Evolutionary conservation across 2,797 vertebrate genomes (phyloP), one percentile per base, ranked within the genome.

Genomic region (Adrianichthys oophorus): DNA sequence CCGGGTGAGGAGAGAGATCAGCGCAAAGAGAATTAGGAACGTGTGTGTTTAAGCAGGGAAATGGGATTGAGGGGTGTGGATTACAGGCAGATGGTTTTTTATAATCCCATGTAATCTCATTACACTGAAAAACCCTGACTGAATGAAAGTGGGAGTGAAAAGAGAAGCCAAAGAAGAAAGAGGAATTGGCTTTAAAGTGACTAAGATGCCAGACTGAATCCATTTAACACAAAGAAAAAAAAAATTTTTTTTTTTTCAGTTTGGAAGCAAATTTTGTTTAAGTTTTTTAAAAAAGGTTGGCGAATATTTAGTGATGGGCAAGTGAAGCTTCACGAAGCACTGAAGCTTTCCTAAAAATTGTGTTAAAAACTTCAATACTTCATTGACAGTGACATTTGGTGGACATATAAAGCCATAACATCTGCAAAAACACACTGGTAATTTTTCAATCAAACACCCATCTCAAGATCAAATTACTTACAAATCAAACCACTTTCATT

Each of bases 21-120:
- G 24, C 41, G 32, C 52, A 76, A 70, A 59, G 64, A 71, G 74
- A 72, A 71, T 64, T 48, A 60, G 56, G 41, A 48, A 44, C 54
- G 71, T 71, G 65, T 60, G 70, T 62, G 65, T 76, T 46, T 62
- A 55, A 74, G 15, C 60, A 65, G 83, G 62, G 63, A 78, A 85
- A 86, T 76, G 74, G 80, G 80, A 87, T 85, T 84, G 85, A 78
- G 67, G 24, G 69, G 83, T 87, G 74, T 85, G 85, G 86, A 88
- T 88, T 87, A 87, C 83, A 82, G 52, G 65, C 66, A 65, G 72
- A 70, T 59, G 7, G 60, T 26, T 15, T 76, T 82, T 77, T 54
- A 69, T 83, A 90, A 90, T 88, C 83, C 85, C n/a, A 4, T 84
- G 85, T 90, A 87, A 90, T 88, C 84, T 77, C 78, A 83, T 88